A percentile compares a stretch with the other conserved stretches of the same genome.
phyloP scores from a whole-genome alignment of 2,113 vertebrate genomes.

The Ploceus nigricollis region DNA sequence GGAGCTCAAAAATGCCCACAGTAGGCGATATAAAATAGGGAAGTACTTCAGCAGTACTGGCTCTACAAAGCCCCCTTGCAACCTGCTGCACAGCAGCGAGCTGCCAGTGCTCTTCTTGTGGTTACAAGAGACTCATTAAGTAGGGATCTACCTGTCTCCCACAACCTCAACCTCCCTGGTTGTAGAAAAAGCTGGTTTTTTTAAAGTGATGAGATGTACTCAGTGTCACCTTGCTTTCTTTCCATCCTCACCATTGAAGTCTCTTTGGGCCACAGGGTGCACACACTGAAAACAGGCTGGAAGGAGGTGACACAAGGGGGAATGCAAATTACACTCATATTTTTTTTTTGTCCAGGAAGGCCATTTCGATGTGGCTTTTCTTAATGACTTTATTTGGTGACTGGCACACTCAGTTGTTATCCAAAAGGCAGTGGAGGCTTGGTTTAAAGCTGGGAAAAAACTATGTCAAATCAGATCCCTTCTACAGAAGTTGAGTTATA shows the following conservation, averaged over 20 bases:
- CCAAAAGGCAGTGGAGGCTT: not conserved
- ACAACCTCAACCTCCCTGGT: not conserved
- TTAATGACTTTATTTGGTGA: not conserved
- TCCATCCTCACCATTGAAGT: not conserved
- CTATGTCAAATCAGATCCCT: not conserved
- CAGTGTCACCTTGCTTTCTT: not conserved
- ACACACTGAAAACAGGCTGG: not conserved
- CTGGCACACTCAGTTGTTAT: not conserved
- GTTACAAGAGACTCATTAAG: not conserved
- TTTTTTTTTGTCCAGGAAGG: not conserved
- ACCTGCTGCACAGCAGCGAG: not conserved
- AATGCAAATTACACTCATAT: not conserved
- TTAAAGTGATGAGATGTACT: not conserved
- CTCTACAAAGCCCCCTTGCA: not conserved
- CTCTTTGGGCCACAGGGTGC: accelerated
- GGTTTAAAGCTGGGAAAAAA: not conserved
- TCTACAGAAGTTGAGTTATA: not conserved
- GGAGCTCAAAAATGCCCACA: not conserved
- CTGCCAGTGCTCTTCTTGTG: not conserved
- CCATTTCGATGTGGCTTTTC: not conserved
- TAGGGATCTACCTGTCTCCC: not conserved
- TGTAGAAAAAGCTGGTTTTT: not conserved
- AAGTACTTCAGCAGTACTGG: not conserved
- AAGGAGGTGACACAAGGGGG: not conserved
- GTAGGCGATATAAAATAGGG: not conserved